These are phyloP conservation scores for Maniola jurtina DNA, from an alignment of 1,140 invertebrate species.

Conservation along the genomic window DNA sequence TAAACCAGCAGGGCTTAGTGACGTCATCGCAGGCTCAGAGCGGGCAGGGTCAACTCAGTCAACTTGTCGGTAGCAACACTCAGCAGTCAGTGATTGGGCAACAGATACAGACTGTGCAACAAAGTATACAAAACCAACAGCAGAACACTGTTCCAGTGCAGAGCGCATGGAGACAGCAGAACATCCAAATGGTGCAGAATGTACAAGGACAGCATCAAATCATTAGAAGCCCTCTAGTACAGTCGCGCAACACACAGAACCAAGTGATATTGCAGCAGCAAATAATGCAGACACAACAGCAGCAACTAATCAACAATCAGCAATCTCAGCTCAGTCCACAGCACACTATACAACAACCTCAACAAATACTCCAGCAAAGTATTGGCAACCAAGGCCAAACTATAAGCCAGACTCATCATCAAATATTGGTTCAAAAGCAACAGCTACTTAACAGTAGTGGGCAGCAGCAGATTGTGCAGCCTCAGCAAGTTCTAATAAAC, in stretches of 20 bases:
- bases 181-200: constrained; percentile 75
- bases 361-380: constrained; percentile 68
- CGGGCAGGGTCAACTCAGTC: constrained; percentile 57
- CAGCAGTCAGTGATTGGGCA: constrained; percentile 66
- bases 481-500: constrained; percentile 69
- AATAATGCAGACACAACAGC: constrained; percentile 74
- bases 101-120: constrained; percentile 66
- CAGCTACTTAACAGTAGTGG: constrained; percentile 61
- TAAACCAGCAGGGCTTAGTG: constrained; percentile 62
- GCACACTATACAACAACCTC: constrained; percentile 66
- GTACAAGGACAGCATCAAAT: constrained; percentile 72
- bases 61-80: constrained; percentile 54
- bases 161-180: constrained; percentile 76
- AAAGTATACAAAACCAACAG: constrained; percentile 64
- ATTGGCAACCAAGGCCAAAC: constrained; percentile 65
- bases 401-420: constrained; percentile 66
- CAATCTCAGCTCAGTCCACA: constrained; percentile 68
- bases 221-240: constrained; percentile 71
- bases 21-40: constrained; percentile 57
- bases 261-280: constrained; percentile 77
- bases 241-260: constrained; percentile 69
- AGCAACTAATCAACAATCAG: constrained; percentile 67
- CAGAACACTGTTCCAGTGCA: constrained; percentile 62
- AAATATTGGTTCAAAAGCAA: constrained; percentile 75
- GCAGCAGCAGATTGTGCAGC: constrained; percentile 72